These are phyloP conservation scores for Erinaceus europaeus DNA, from an alignment of 2,113 vertebrate species.

Conservation along the genomic window DNA sequence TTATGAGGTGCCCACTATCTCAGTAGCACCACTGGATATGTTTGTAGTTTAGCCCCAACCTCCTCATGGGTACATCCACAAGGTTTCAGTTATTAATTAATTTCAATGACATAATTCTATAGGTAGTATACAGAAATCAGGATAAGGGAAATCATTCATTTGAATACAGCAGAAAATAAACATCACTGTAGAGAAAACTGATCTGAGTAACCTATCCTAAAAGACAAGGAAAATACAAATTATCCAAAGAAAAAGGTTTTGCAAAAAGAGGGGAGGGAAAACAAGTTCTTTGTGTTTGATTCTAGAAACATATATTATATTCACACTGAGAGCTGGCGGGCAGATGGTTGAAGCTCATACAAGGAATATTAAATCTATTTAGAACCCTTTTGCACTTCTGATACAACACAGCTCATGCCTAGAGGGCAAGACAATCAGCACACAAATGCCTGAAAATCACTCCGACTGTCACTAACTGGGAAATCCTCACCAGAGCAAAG, in stretches of 20 bases:
- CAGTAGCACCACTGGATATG: neutral
- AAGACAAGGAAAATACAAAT: conserved; percentile 55
- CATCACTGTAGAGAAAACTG: conserved; percentile 12
- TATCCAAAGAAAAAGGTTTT: conserved; percentile 24
- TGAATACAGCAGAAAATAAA: conserved; percentile 44
- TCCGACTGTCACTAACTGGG: conserved; percentile 39
- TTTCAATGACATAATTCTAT: neutral
- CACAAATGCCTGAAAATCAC: conserved; percentile 49
- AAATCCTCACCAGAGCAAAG: conserved; percentile 6
- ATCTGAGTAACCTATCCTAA: neutral
- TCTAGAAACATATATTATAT: conserved; percentile 60
- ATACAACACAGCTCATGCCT: conserved; percentile 65
- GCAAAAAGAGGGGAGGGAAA: neutral
- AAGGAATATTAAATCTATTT: conserved; percentile 71
- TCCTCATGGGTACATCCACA: neutral
- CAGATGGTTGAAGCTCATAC: conserved; percentile 71
- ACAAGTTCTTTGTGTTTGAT: conserved; percentile 56
- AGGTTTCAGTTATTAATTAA: neutral
- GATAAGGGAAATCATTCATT: neutral
- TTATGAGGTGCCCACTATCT: neutral
- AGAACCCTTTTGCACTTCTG: conserved; percentile 62
- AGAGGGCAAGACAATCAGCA: conserved; percentile 52
- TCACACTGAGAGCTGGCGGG: conserved; percentile 56
- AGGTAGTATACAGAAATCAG: neutral
- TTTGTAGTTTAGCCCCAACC: neutral